These are phyloP conservation scores for Gasterosteus aculeatus DNA, from an alignment of 2,113 vertebrate genomes.

Conservation along the genomic window DNA sequence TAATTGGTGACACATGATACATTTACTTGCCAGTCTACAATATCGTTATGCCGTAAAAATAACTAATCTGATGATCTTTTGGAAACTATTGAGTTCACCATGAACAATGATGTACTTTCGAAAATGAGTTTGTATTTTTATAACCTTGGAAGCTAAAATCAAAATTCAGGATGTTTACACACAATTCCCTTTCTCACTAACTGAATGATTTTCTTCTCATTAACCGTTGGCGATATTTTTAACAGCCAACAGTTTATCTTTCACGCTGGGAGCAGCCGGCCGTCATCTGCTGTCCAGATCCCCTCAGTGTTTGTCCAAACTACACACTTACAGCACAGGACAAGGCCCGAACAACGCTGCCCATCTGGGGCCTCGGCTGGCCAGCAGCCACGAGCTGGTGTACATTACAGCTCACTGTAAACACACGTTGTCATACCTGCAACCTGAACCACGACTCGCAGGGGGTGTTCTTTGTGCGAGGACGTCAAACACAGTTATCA, in stretches of 20 bases:
- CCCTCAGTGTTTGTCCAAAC: slow-evolving; percentile 53
- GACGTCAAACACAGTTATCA: slow-evolving; percentile 56
- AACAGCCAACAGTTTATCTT: slow-evolving; percentile 35
- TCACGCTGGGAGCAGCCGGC: slow-evolving; percentile 18
- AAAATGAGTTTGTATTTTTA: background rate
- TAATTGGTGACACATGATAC: background rate
- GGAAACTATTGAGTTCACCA: background rate
- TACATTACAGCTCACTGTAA: slow-evolving; percentile 57
- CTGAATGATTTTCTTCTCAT: slow-evolving; percentile 6
- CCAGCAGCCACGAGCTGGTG: slow-evolving; percentile 55
- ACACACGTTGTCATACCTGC: slow-evolving; percentile 54
- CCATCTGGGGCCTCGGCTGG: slow-evolving; percentile 75
- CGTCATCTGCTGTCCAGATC: slow-evolving; percentile 76
- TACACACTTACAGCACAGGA: slow-evolving; percentile 63
- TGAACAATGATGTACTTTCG: background rate
- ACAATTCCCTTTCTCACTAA: slow-evolving; percentile 7
- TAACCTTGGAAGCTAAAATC: background rate
- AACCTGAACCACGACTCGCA: slow-evolving; percentile 34
- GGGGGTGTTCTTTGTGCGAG: slow-evolving; percentile 39
- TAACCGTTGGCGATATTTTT: slow-evolving; percentile 20
- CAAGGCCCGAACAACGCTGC: slow-evolving; percentile 64
- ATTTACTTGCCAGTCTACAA: background rate
- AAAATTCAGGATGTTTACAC: background rate
- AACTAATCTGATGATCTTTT: slow-evolving; percentile 14
- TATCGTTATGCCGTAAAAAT: background rate